Percentiles rank a stretch among this genome's conserved stretches.
phyloP scores from a whole-genome alignment of 2,113 vertebrate species.

The Monarcha castaneiventris region DNA sequence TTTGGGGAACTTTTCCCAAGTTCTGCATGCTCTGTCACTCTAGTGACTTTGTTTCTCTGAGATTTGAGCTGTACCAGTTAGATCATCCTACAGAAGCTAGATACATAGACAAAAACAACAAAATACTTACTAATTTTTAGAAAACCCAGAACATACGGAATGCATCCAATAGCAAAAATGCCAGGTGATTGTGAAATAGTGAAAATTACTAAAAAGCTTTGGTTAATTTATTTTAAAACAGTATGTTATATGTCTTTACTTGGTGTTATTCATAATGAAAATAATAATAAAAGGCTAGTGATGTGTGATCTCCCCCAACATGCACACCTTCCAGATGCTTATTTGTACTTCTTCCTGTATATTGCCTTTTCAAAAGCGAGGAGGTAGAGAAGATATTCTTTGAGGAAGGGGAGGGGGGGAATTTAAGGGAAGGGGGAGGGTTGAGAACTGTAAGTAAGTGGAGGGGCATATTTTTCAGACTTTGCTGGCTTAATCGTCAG shows the following conservation, averaged over 20 bases:
- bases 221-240: neutral
- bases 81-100: neutral
- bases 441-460: neutral
- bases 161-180: neutral
- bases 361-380: neutral
- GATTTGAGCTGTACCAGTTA: neutral
- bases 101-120: neutral
- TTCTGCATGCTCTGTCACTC: neutral
- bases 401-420: neutral
- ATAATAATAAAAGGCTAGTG: neutral
- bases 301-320: neutral
- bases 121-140: neutral
- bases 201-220: neutral
- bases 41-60: neutral
- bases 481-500: neutral
- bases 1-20: neutral
- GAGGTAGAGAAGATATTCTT: neutral
- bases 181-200: neutral
- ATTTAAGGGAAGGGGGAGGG: accelerated
- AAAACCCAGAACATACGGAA: neutral
- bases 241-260: neutral
- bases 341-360: neutral
- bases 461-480: neutral
- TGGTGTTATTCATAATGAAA: neutral
- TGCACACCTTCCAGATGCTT: neutral